Percentiles rank a stretch among this genome's conserved stretches.
These are phyloP conservation scores for Monochamus saltuarius DNA, from an alignment of 1,140 invertebrate species.

Conservation along the genomic window DNA sequence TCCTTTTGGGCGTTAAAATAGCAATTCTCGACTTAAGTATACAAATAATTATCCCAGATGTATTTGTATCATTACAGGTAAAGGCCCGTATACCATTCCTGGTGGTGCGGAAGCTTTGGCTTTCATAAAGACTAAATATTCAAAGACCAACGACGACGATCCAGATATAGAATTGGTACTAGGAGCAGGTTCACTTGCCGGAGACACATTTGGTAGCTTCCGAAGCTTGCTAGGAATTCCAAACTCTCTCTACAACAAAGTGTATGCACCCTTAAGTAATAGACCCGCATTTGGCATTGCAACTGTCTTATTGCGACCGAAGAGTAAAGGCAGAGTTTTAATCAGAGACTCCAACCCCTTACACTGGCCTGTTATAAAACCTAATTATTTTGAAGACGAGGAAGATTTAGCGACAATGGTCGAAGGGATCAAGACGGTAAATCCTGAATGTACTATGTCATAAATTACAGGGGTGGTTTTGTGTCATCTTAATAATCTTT, in stretches of 20 bases:
- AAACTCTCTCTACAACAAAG: constrained; percentile 60
- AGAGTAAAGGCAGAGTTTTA: constrained; percentile 69
- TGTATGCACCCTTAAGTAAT: constrained; percentile 56
- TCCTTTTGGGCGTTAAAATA: no score
- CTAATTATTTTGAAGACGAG: constrained; percentile 73
- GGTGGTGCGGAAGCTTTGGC: constrained; percentile 77
- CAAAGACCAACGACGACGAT: constrained; percentile 49
- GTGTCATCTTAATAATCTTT: no score
- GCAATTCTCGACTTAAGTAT: no score
- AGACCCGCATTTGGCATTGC: constrained; percentile 65
- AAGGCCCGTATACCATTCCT: constrained; percentile 81
- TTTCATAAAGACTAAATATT: constrained; percentile 62
- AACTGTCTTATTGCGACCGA: constrained; percentile 70
- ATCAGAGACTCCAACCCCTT: constrained; percentile 69
- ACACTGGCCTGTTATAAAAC: constrained; percentile 71
- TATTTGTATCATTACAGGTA: constrained; percentile 50
- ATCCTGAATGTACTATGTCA: no score
- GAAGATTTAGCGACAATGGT: constrained; percentile 68
- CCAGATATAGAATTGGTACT: constrained; percentile 81
- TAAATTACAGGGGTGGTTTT: no score
- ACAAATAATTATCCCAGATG: neutral
- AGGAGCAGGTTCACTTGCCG: constrained; percentile 68
- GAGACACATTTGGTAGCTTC: constrained; percentile 69
- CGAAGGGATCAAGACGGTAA: constrained; percentile 71
- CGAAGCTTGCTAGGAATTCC: constrained; percentile 66